Conservation (phyloP, 1,140 invertebrate species). For the Drosophila seguyi region DNA sequence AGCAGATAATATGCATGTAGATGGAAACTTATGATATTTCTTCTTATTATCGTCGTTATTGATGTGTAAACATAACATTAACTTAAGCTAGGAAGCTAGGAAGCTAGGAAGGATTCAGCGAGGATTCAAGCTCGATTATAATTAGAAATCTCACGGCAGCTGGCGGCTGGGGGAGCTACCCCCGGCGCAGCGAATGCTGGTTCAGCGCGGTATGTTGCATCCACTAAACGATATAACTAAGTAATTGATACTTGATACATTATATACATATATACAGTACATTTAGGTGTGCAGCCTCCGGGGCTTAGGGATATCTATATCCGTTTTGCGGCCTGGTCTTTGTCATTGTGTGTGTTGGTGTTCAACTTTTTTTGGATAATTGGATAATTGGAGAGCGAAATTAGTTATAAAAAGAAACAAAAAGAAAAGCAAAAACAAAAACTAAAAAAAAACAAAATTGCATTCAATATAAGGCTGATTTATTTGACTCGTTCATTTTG, state of each 20-base stretch:
- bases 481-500: conserved; percentile 80
- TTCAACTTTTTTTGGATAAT: conserved; percentile 52
- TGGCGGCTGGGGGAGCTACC: conserved; percentile 32
- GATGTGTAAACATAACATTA: conserved; percentile 71
- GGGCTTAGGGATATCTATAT: conserved; percentile 21
- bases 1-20: conserved; percentile 59
- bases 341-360: conserved; percentile 56
- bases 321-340: conserved; percentile 41
- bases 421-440: not conserved
- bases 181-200: conserved; percentile 46
- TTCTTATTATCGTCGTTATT: conserved; percentile 77
- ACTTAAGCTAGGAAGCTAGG: conserved; percentile 45
- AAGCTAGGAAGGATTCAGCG: conserved; percentile 5
- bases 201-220: conserved; percentile 81
- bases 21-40: conserved; percentile 69
- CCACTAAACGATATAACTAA: conserved; percentile 77
- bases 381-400: conserved; percentile 64
- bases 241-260: conserved; percentile 58
- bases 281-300: conserved; percentile 31
- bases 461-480: conserved; percentile 81
- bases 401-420: conserved; percentile 61
- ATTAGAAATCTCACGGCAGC: conserved; percentile 72
- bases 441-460: conserved; percentile 46
- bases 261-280: conserved; percentile 60
- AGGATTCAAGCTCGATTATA: conserved; percentile 43